Evolutionary conservation across 2,797 vertebrate genomes (phyloP), one percentile per base, ranked within the genome.

Genomic region (Peromyscus melanophrys): DNA sequence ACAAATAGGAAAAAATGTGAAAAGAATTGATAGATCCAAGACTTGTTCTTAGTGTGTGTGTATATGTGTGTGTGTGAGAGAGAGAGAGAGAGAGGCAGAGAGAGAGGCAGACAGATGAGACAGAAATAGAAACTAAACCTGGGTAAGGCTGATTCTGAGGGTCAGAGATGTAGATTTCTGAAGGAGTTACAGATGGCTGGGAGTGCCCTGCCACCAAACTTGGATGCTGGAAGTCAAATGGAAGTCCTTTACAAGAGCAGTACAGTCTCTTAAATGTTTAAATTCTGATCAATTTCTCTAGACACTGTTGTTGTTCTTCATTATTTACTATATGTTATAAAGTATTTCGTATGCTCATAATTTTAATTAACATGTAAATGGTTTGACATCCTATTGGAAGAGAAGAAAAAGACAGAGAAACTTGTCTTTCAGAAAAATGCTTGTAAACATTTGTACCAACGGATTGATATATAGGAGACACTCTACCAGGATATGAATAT

Each of bases 381-480:
- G 46, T 91, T 57, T 92, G 43, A 27, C 85, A n/a, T 46, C 12
- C n/a, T 71, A 78, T 6, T 34, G 34, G 1, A 27, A n/a, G 12
- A 7, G 2, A 21, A 5, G 34, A n/a, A n/a, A 61, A 31, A 16
- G 11, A 71, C 67, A 77, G 10, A 63, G 37, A 96, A n/a, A 25
- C 3, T n/a, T 81, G 27, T 63, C 6, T 84, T 93, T 46, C 69
- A 96, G 27, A 85, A 96, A 61, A 63, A 89, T 8, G n/a, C 80
- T 90, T 88, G 43, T 93, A 98, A 95, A 65, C 82, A 76, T 98
- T 96, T 97, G 85, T 5, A 75, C 8, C 49, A 77, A 69, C 94
- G 97, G 95, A 93, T 87, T 98, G 97, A 71, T 94, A n/a, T 61
- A 93, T 91, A 63, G 43, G 93, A 89, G 71, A 73, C 93, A 97